Base-by-base conservation (phyloP, 1,140 invertebrate genomes). In the Drosophila leontia region DNA sequence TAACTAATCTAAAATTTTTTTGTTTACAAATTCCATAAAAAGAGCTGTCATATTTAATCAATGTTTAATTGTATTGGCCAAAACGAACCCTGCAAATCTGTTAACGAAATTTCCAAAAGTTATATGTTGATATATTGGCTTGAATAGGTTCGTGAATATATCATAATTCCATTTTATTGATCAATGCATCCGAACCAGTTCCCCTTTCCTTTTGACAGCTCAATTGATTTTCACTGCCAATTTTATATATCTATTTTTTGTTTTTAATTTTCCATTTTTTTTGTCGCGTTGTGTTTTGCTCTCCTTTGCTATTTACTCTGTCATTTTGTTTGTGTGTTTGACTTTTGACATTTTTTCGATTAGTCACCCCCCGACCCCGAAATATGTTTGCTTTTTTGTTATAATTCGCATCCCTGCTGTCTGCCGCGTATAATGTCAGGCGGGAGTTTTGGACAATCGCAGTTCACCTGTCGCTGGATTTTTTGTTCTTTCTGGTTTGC, bases 381-480 rank as follows among this genome's bases (percentile, higher is more conserved):
- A 58, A 72, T 80, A 61, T 80, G 75, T 82, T 88, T 85, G 85
- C 75, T 85, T 84, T 56, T 80, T 90, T 81, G 81, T 82, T 80
- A 90, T 90, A 90, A 90, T 81, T 84, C 78, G 71, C 75, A 63
- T 50, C 51, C 67, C 50, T 62, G 68, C 57, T 70, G 84, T 75
- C 80, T 58, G 68, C 48, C 70, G 42, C 26, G 47, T 26, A 75
- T 82, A 82, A 78, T 72, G 51, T 63, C 61, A 61, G 76, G 37
- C 41, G 62, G 69, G 65, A 69, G 57, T 70, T 60, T 63, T 67
- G 58, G 53, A 63, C 48, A 65, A 57, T 45, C 60, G 55, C 53
- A 44, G 44, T 32, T 42, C 45, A 60, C 63, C 72, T 82, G 61
- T 26, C 50, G 41, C 26, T 35, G 26, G 61, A 41, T 70, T 80